Percentiles rank a stretch among this genome's conserved stretches.
Conservation (phyloP, 2,797 vertebrate genomes). For the Pampus argenteus region DNA sequence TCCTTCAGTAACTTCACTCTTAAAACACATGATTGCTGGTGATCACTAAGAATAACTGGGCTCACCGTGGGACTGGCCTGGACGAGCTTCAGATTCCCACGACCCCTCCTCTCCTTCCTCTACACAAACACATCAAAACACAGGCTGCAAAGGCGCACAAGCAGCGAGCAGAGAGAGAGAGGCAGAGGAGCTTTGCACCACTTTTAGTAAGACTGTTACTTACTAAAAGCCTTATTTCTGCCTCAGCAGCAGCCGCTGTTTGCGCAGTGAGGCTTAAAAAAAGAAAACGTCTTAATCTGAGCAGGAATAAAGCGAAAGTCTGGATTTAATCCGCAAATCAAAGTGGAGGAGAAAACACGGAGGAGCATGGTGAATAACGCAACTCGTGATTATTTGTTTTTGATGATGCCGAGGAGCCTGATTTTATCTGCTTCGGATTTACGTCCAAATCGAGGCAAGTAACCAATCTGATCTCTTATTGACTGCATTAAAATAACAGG, state of each 20-base stretch:
- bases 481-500: constrained; percentile 38
- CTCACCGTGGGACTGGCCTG: constrained; percentile 80
- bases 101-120: constrained; percentile 73
- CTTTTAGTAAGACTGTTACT: constrained; percentile 57
- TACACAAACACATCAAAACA: constrained; percentile 44
- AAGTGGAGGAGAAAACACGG: constrained; percentile 39
- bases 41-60: constrained; percentile 69
- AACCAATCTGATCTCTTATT: constrained; percentile 14
- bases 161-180: constrained; percentile 48
- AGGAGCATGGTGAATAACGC: constrained; percentile 56
- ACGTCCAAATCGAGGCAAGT: constrained; percentile 77
- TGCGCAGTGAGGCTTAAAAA: constrained; percentile 3
- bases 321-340: constrained; percentile 48
- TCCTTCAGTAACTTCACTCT: neutral
- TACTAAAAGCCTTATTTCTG: constrained; percentile 50
- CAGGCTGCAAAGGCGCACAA: constrained; percentile 61
- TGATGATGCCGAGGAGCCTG: constrained; percentile 71
- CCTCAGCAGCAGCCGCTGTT: constrained; percentile 34
- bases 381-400: constrained; percentile 52
- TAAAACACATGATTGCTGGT: constrained; percentile 10
- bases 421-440: constrained; percentile 59
- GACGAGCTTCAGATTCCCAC: constrained; percentile 81
- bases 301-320: constrained; percentile 50
- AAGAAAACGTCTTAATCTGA: constrained; percentile 20
- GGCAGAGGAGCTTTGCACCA: constrained; percentile 76